Evolutionary conservation across 1,140 invertebrate species (phyloP).

Genomic region (Micrasema minimum): DNA sequence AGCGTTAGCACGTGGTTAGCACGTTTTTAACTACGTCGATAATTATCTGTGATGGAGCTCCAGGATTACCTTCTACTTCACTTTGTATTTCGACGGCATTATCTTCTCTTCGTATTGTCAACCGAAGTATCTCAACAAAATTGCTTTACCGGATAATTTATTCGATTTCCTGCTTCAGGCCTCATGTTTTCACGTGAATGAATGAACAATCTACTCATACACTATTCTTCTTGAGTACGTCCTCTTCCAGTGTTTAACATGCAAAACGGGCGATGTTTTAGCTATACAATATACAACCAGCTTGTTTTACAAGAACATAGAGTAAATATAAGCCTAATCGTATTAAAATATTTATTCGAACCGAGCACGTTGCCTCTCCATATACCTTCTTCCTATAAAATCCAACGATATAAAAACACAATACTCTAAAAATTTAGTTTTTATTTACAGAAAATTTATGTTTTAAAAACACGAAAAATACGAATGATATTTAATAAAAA

Average conservation of each 20-base stretch:
- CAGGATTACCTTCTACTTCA: background rate
- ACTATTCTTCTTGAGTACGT: conserved; percentile 28
- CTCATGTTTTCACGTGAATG: conserved; percentile 25
- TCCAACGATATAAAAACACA: too few relatives aligned
- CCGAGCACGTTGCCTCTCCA: background rate
- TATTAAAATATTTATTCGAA: conserved; percentile 12
- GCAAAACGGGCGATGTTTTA: conserved; percentile 12
- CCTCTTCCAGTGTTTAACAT: conserved; percentile 36
- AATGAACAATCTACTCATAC: conserved; percentile 26
- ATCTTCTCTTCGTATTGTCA: background rate
- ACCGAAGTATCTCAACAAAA: background rate
- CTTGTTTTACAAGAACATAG: conserved; percentile 2
- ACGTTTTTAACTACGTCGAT: too few relatives aligned
- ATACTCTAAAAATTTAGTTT: too few relatives aligned
- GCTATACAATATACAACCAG: background rate
- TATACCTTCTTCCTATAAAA: too few relatives aligned
- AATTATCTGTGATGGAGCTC: too few relatives aligned
- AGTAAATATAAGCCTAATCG: background rate
- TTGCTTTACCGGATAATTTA: conserved; percentile 25
- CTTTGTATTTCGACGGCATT: background rate
- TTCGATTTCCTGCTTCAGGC: conserved; percentile 31
- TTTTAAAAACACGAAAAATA: too few relatives aligned
- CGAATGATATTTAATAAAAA: too few relatives aligned
- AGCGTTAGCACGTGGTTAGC: too few relatives aligned
- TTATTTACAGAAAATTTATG: too few relatives aligned